These are phyloP conservation scores for Callorhinus ursinus DNA, from an alignment of 2,113 vertebrate genomes.

Conservation along the genomic window DNA sequence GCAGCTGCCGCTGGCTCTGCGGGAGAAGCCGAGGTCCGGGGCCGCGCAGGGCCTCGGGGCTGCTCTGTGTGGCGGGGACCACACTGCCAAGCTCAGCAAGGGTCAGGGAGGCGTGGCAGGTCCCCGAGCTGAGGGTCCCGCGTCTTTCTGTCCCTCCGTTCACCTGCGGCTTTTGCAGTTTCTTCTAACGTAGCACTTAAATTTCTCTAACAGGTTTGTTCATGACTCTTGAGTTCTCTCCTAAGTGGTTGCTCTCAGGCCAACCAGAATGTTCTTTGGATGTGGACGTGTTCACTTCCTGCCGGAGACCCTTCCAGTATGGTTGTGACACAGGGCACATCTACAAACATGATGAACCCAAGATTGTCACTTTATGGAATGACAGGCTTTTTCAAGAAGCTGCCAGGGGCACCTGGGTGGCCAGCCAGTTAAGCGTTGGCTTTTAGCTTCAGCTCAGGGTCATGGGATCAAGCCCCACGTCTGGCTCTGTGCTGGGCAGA, in stretches of 20 bases:
- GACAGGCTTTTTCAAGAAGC: accelerated
- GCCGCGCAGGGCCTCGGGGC: not conserved
- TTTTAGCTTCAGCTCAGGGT: not conserved
- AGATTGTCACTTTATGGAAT: too few species aligned
- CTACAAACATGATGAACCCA: not conserved
- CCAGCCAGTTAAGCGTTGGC: too few species aligned
- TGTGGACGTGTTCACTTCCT: accelerated
- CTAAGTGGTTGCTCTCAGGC: not conserved
- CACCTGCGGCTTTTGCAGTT: not conserved
- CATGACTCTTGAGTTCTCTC: not conserved
- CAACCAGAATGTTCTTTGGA: accelerated
- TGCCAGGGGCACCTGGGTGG: not conserved
- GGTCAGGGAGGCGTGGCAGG: not conserved
- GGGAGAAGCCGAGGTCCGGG: not conserved
- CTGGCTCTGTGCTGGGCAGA: not conserved
- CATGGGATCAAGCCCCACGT: not conserved
- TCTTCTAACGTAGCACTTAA: not conserved
- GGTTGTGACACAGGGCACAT: not conserved
- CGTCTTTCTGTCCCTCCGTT: not conserved
- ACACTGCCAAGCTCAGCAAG: not conserved
- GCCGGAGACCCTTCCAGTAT: accelerated
- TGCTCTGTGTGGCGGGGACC: accelerated
- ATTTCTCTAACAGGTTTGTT: not conserved
- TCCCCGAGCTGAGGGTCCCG: not conserved
- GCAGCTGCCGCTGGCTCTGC: not conserved